Conservation (phyloP, 2,113 vertebrate genomes). For the Engystomops pustulosus region DNA sequence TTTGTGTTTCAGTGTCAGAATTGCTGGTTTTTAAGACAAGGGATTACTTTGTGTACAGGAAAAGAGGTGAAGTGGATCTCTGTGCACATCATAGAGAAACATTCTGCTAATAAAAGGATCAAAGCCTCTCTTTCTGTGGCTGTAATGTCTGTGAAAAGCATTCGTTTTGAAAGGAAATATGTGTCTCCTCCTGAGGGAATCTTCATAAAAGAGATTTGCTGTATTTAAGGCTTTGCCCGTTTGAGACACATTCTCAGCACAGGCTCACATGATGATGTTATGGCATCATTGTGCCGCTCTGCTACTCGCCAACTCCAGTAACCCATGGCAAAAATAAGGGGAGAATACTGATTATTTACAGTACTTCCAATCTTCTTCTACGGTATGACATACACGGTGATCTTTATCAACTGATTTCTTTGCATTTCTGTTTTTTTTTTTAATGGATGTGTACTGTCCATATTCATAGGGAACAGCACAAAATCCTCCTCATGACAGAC, state of each 20-base stretch:
- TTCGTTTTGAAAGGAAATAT: constrained; percentile 55
- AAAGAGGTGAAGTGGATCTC: constrained; percentile 51
- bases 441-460: no score
- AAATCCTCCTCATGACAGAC: no score
- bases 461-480: no score
- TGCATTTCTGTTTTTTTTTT: no score
- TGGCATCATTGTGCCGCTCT: background rate
- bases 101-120: constrained; percentile 53
- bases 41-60: constrained; percentile 39
- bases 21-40: constrained; percentile 11
- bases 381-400: background rate
- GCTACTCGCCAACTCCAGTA: background rate
- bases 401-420: background rate
- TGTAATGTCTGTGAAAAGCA: constrained; percentile 51
- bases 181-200: constrained; percentile 56
- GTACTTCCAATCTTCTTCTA: background rate
- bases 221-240: constrained; percentile 35
- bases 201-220: constrained; percentile 44
- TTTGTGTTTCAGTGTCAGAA: constrained; percentile 55
- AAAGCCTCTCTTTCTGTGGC: constrained; percentile 40
- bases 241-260: constrained; percentile 28
- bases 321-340: background rate
- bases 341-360: background rate
- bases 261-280: constrained; percentile 14
- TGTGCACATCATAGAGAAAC: constrained; percentile 49